Base-by-base conservation (phyloP, 2,113 vertebrate genomes). In the Tragelaphus strepsiceros region DNA sequence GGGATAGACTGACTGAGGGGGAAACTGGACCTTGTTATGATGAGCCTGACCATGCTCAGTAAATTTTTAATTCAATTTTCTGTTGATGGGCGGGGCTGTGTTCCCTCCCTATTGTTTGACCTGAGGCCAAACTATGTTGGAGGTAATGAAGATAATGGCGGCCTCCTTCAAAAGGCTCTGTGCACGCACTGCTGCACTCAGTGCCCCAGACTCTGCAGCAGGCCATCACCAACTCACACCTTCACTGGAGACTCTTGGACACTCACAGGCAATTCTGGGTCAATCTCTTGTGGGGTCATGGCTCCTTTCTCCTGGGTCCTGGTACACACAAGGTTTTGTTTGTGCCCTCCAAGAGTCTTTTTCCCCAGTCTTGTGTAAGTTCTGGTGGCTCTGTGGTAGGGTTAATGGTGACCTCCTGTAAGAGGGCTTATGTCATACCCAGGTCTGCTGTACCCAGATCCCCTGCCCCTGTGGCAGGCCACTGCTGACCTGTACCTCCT, bases 191-290 rank as follows among this genome's bases (percentile, higher is more conserved):
- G 9, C n/a, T 71, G 9, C 64, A 35, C 64, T 35, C n/a, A 35
- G 64, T 22, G 67, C 67, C 67, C 9, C n/a, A 6, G 64, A 35
- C 19, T 5, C n/a, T 35, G 67, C 9, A 35, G n/a, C 67, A 39
- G 17, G 19, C 19, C 19, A 21, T 35, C 9, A 11, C n/a, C 0
- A 0, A 6, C 64, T 19, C n/a, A 71, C 2, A 10, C 64, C n/a
- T 71, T 19, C 19, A 19, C n/a, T 11, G 10, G 19, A 71, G n/a
- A 22, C 67, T 71, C n/a, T 71, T 22, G 67, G n/a, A 39, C n/a
- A 71, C 32, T 35, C n/a, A 11, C 19, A 3, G n/a, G 67, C n/a
- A 22, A 71, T 11, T 71, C n/a, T 71, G n/a, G n/a, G 10, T 39
- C 67, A 35, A 5, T 22, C 64, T 39, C 67, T 71, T 39, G n/a